Evolutionary conservation across 1,140 invertebrate species (phyloP).

Genomic region (Zaprionus ghesquierei): DNA sequence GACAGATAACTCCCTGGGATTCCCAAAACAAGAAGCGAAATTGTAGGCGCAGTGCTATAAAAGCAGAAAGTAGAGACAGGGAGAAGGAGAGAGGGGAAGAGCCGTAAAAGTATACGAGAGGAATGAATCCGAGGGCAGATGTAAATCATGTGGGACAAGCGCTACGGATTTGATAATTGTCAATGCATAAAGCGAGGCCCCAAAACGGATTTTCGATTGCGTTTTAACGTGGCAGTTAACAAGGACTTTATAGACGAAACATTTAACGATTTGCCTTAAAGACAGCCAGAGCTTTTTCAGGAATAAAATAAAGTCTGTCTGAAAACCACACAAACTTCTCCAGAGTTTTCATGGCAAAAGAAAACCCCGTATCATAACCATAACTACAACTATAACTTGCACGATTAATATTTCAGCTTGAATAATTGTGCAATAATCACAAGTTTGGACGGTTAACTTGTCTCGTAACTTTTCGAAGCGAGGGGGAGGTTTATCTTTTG

Average conservation of each 20-base stretch:
- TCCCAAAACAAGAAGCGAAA: constrained; percentile 5
- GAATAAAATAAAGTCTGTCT: neutral
- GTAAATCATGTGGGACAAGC: constrained; percentile 37
- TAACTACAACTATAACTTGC: neutral
- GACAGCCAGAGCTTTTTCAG: neutral
- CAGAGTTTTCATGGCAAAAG: neutral
- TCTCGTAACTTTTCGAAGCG: constrained; percentile 60
- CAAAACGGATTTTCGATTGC: constrained; percentile 9
- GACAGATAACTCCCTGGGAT: constrained; percentile 1
- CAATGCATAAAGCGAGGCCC: constrained; percentile 17
- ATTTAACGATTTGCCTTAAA: neutral
- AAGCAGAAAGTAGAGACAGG: constrained; percentile 16
- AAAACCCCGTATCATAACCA: neutral
- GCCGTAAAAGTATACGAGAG: constrained; percentile 41
- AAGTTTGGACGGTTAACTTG: constrained; percentile 7
- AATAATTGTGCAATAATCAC: constrained; percentile 28
- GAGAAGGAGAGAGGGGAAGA: neutral
- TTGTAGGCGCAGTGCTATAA: constrained; percentile 48
- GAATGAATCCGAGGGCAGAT: constrained; percentile 51
- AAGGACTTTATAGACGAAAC: neutral
- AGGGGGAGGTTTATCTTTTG: constrained; percentile 53
- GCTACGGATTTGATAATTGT: constrained; percentile 64
- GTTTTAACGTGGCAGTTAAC: constrained; percentile 9
- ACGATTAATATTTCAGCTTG: constrained; percentile 8
- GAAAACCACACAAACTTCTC: neutral